Conservation (phyloP, 2,888 invertebrate genomes). For the Orthosia incerta region DNA sequence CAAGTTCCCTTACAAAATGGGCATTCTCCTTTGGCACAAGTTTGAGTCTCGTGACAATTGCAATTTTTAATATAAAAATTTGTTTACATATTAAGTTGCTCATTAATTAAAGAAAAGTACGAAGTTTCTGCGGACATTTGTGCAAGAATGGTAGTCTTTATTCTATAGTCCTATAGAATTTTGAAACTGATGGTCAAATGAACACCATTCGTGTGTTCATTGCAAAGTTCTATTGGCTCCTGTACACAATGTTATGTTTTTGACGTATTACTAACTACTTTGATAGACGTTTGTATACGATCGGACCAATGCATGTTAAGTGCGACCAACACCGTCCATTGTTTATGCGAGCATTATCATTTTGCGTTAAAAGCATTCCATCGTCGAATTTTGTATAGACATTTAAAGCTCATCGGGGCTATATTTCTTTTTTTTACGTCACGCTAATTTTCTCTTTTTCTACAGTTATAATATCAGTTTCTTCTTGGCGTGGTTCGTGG, state of each 20-base stretch:
- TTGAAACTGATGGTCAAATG: background rate
- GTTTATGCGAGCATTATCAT: conserved; percentile 49
- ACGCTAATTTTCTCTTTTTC: conserved; percentile 37
- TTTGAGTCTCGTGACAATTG: too few species aligned
- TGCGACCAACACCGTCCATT: conserved; percentile 42
- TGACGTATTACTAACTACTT: conserved; percentile 42
- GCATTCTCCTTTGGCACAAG: too few species aligned
- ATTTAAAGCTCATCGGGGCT: conserved; percentile 11
- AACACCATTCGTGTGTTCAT: conserved; percentile 9
- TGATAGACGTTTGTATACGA: conserved; percentile 51
- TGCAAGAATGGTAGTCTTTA: background rate
- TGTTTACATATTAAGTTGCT: background rate
- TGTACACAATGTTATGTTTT: conserved; percentile 35
- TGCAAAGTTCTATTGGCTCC: conserved; percentile 22
- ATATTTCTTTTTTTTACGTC: background rate
- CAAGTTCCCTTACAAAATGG: too few species aligned
- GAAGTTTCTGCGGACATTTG: background rate
- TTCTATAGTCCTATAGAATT: too few species aligned
- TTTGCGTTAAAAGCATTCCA: conserved; percentile 53
- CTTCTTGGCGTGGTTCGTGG: conserved; percentile 95
- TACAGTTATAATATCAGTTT: conserved; percentile 93
- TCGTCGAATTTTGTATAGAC: conserved; percentile 23
- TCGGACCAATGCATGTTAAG: conserved; percentile 40
- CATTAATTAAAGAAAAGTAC: background rate
- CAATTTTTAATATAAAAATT: too few species aligned